phyloP scores from a whole-genome alignment of 2,797 vertebrate genomes.

The Sebastes aleutianus region DNA sequence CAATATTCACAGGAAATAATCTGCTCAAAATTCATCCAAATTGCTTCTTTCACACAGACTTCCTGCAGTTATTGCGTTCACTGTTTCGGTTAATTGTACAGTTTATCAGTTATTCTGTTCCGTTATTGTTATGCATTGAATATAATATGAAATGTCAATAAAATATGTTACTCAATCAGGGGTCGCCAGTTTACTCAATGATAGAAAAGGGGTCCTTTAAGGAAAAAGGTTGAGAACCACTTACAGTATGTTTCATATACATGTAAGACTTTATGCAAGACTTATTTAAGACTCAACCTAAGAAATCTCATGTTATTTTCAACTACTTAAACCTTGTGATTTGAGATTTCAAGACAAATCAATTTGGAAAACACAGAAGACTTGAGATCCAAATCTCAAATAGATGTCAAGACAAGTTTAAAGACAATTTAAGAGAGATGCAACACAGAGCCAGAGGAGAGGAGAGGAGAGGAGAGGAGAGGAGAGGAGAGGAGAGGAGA shows the following conservation, averaged over 20 bases:
- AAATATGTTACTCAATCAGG: too few species aligned
- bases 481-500: not conserved
- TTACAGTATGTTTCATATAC: not conserved
- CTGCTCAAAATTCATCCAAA: too few species aligned
- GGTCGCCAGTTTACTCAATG: too few species aligned
- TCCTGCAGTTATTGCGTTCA: too few species aligned
- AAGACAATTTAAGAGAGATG: not conserved
- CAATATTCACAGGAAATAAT: too few species aligned
- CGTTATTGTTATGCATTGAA: too few species aligned
- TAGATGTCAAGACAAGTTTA: not conserved
- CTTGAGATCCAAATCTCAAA: not conserved
- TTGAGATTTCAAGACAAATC: not conserved
- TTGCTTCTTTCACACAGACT: accelerated
- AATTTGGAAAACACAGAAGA: not conserved
- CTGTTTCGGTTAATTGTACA: too few species aligned
- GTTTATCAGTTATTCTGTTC: accelerated
- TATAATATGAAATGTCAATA: too few species aligned
- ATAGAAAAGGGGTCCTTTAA: too few species aligned
- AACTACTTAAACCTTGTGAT: not conserved
- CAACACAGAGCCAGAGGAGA: not conserved
- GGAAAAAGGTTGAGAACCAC: too few species aligned
- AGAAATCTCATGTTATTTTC: not conserved
- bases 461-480: not conserved
- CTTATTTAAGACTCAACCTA: not conserved
- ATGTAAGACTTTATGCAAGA: not conserved